Conservation (phyloP, 2,888 invertebrate species). For the Trichopria drosophilae region DNA sequence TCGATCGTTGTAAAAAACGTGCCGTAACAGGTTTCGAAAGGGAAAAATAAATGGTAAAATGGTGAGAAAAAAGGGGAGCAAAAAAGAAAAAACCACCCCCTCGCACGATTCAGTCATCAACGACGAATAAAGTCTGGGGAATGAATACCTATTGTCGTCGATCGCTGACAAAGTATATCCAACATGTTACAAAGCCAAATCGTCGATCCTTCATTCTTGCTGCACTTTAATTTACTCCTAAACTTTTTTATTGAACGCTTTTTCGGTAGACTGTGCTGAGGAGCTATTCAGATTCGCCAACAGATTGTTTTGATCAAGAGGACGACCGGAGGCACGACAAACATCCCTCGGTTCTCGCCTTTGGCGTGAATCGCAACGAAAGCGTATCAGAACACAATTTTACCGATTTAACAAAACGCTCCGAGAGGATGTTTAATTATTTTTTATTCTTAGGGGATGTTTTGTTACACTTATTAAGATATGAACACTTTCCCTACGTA, state of each 20-base stretch:
- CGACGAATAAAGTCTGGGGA: constrained; percentile 27
- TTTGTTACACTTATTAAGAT: no score
- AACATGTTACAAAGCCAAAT: not conserved
- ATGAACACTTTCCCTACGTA: no score
- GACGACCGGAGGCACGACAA: no score
- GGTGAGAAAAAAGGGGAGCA: constrained; percentile 3
- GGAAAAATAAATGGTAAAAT: constrained; percentile 5
- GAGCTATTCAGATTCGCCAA: no score
- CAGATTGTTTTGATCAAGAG: no score
- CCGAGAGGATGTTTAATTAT: no score
- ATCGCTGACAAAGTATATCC: not conserved
- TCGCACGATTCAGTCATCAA: constrained; percentile 34
- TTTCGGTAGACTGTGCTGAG: not conserved
- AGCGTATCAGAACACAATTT: no score
- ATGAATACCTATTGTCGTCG: not conserved
- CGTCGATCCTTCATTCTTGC: not conserved
- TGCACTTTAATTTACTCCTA: not conserved
- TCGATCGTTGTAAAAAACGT: constrained; percentile 36
- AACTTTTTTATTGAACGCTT: not conserved
- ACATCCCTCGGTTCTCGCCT: no score
- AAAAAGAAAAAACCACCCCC: constrained; percentile 13
- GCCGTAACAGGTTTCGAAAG: constrained; percentile 24
- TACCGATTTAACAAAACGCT: no score
- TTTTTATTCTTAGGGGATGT: no score
- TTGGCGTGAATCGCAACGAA: no score